Evolutionary conservation across 2,888 invertebrate genomes (phyloP).

Genomic region (Maniola hyperantus): DNA sequence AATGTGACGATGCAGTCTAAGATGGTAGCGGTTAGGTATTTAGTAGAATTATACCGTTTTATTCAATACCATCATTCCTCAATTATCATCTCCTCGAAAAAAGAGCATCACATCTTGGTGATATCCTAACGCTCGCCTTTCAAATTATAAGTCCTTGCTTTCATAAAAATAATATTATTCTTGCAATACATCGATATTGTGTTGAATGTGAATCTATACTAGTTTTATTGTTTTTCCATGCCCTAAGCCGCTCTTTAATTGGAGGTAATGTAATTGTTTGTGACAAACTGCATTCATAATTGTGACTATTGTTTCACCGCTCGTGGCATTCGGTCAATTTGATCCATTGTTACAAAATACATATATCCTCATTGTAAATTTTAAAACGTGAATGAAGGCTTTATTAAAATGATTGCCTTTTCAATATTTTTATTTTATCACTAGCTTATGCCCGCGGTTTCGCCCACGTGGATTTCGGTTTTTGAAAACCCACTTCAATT

Average conservation of each 20-base stretch:
- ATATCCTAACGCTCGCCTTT: too few species aligned
- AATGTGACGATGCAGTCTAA: too few species aligned
- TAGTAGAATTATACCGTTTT: too few species aligned
- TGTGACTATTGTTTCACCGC: conserved; percentile 68
- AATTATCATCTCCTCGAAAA: too few species aligned
- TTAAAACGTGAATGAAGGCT: conserved; percentile 42
- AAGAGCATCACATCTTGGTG: too few species aligned
- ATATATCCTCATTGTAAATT: conserved; percentile 61
- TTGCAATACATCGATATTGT: not conserved
- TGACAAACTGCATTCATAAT: conserved; percentile 72
- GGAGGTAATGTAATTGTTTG: conserved; percentile 63
- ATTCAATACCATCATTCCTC: too few species aligned
- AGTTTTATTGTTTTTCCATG: conserved; percentile 26
- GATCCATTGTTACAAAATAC: conserved; percentile 74
- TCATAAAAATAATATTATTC: not conserved
- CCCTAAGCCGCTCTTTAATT: conserved; percentile 49
- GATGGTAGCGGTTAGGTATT: too few species aligned
- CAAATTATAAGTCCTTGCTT: not conserved
- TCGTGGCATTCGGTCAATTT: conserved; percentile 67
- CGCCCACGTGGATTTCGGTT: too few species aligned
- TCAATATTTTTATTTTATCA: conserved; percentile 33
- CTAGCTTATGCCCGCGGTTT: too few species aligned
- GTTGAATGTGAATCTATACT: not conserved
- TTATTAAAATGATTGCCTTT: conserved; percentile 45
- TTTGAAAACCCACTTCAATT: too few species aligned